A percentile compares a stretch with the other conserved stretches of the same genome.
Evolutionary conservation across 2,113 vertebrate species (phyloP).

Genomic region (Cynoglossus semilaevis): DNA sequence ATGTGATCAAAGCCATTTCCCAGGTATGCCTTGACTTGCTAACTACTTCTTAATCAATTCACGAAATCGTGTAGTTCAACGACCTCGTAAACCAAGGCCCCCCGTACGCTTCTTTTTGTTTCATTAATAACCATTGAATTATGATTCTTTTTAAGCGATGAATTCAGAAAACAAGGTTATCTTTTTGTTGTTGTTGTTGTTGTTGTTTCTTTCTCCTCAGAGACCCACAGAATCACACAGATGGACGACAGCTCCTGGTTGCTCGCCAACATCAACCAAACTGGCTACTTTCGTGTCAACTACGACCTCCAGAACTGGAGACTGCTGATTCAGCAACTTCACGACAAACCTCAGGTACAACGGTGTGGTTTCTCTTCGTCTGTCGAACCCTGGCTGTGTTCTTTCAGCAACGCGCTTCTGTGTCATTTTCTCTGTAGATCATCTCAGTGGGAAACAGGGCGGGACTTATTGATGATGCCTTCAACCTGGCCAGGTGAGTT

Average conservation of each 20-base stretch:
- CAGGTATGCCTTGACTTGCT: too few species aligned
- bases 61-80: too few species aligned
- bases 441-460: conserved; percentile 95
- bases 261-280: conserved; percentile 96
- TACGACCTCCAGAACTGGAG: conserved; percentile 97
- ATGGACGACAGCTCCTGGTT: conserved; percentile 87
- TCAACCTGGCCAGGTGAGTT: conserved; percentile 93
- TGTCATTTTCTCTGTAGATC: conserved; percentile 70
- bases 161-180: too few species aligned
- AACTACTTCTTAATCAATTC: too few species aligned
- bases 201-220: conserved; percentile 61
- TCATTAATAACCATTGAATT: too few species aligned
- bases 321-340: conserved; percentile 90
- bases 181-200: too few species aligned
- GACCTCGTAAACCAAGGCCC: too few species aligned
- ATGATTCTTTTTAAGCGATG: background rate
- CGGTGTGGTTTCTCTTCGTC: background rate
- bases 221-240: conserved; percentile 82
- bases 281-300: conserved; percentile 96
- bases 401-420: background rate
- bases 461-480: conserved; percentile 92
- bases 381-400: background rate
- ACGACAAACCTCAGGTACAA: conserved; percentile 84
- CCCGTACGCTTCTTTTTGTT: background rate
- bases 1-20: too few species aligned